Conservation (phyloP, 92 coral and sea anemone species). For the Epizoanthus stellaris region DNA sequence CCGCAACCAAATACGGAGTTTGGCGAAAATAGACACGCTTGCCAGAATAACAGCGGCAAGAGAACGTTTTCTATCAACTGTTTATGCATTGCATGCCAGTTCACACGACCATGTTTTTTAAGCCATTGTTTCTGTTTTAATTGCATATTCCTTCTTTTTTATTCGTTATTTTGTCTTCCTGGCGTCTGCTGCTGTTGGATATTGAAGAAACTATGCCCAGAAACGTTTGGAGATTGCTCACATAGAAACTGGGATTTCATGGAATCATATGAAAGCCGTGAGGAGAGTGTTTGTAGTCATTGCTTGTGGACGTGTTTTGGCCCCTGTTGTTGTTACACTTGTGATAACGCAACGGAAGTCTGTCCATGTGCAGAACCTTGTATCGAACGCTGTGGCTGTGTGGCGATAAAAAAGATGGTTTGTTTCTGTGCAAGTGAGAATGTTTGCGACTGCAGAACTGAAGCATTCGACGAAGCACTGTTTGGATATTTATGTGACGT, state of each 20-base stretch:
- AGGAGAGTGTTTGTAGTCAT: constrained; percentile 36
- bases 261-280: constrained; percentile 67
- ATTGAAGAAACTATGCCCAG: constrained; percentile 72
- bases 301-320: constrained; percentile 70
- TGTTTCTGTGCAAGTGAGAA: constrained; percentile 68
- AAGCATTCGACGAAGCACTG: constrained; percentile 69
- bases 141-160: constrained; percentile 60
- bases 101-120: constrained; percentile 55
- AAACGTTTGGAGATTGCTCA: constrained; percentile 71
- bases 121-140: constrained; percentile 78
- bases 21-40: constrained; percentile 1
- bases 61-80: constrained; percentile 60
- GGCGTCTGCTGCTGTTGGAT: constrained; percentile 63
- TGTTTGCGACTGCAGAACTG: constrained; percentile 38
- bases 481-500: constrained; percentile 82
- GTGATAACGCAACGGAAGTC: constrained; percentile 71
- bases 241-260: constrained; percentile 56
- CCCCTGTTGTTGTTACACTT: constrained; percentile 75
- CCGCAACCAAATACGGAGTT: neutral
- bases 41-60: constrained; percentile 2
- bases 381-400: constrained; percentile 39
- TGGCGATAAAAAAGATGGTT: constrained; percentile 65
- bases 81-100: constrained; percentile 77
- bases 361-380: constrained; percentile 71
- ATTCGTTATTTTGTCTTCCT: constrained; percentile 63